These are phyloP conservation scores for Sebastes nivosus DNA, from an alignment of 2,797 vertebrate species.

Conservation along the genomic window DNA sequence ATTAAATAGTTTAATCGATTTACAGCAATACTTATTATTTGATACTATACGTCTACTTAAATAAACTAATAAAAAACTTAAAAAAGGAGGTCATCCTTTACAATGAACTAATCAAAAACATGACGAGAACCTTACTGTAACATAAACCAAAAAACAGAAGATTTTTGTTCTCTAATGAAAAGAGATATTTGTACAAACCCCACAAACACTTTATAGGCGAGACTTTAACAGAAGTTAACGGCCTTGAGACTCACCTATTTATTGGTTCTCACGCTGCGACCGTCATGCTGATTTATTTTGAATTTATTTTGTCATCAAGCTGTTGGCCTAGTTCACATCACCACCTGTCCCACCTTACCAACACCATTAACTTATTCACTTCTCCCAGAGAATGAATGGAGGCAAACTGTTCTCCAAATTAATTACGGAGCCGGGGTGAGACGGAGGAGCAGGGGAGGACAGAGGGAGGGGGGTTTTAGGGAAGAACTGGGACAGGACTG, in stretches of 20 bases:
- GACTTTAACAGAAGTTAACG: background rate
- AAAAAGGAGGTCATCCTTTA: background rate
- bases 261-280: slow-evolving; percentile 42
- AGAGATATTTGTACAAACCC: background rate
- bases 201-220: background rate
- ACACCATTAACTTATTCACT: slow-evolving; percentile 37
- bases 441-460: background rate
- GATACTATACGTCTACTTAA: too few relatives aligned
- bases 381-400: slow-evolving; percentile 21
- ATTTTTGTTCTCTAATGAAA: background rate
- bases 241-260: slow-evolving; percentile 8
- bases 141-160: background rate
- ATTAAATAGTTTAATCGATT: too few relatives aligned
- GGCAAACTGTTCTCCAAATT: slow-evolving; percentile 38
- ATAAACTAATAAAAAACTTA: too few relatives aligned
- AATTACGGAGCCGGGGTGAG: slow-evolving; percentile 18
- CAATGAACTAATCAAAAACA: background rate
- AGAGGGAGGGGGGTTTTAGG: background rate
- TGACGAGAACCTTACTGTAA: too few relatives aligned
- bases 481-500: background rate
- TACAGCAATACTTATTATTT: too few relatives aligned
- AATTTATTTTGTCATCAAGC: slow-evolving; percentile 18
- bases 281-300: slow-evolving; percentile 20
- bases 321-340: background rate
- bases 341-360: slow-evolving; percentile 45